A percentile compares a stretch with the other conserved stretches of the same genome.
phyloP scores from a whole-genome alignment of 1,140 invertebrate genomes.

The Lysiphlebus fabarum region DNA sequence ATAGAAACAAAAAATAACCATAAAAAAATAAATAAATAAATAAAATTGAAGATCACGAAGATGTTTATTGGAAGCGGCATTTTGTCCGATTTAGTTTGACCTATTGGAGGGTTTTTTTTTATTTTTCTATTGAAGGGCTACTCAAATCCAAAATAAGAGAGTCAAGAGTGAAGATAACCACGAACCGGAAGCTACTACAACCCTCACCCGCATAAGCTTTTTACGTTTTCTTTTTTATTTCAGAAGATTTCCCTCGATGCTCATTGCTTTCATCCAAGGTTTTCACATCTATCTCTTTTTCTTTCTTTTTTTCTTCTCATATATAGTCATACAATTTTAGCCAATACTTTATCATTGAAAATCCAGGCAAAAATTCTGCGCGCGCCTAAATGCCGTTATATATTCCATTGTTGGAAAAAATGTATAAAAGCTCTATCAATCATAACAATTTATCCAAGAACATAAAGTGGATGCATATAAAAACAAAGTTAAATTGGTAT shows the following conservation, averaged over 20 bases:
- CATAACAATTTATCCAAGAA: slow-evolving; percentile 3
- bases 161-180: slow-evolving; percentile 7
- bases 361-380: not conserved
- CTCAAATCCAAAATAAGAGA: not conserved
- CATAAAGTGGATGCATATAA: not conserved
- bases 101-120: too few relatives aligned
- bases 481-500: slow-evolving; percentile 1
- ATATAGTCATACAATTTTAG: not conserved
- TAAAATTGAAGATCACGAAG: not conserved
- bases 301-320: not conserved
- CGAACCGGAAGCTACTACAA: slow-evolving; percentile 2
- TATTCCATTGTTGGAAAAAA: not conserved
- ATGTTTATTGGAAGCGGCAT: not conserved
- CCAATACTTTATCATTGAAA: slow-evolving; percentile 11
- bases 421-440: slow-evolving; percentile 1
- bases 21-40: not conserved
- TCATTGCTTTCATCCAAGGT: slow-evolving; percentile 17
- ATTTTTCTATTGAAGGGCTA: not conserved
- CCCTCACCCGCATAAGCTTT: not conserved
- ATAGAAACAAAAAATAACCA: too few relatives aligned
- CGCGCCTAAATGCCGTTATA: not conserved
- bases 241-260: slow-evolving; percentile 23
- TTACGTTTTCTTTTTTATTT: slow-evolving; percentile 15
- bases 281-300: slow-evolving; percentile 5
- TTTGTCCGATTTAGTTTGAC: not conserved